Evolutionary conservation across 2,113 vertebrate species (phyloP), one percentile per base, ranked within the genome.

Genomic region (Callipepla californica): DNA sequence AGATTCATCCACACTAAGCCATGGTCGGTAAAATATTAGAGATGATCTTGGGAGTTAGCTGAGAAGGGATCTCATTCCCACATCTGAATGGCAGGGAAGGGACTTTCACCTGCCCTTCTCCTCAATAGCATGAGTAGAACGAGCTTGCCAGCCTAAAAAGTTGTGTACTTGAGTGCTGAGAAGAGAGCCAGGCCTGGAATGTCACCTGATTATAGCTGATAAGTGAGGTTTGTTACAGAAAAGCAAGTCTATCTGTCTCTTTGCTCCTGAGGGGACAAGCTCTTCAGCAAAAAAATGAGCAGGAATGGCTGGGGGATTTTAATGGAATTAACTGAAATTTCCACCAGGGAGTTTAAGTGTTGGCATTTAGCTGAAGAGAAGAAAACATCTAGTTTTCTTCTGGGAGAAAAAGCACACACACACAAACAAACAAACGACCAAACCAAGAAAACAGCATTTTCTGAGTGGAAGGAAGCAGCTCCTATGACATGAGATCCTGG

Each of bases 191-290:
- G 67, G n/a, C 72, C 90, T 83, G 79, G 93, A 87, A 94, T 92
- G 90, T 91, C 85, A 80, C 55, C 85, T 90, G 68, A n/a, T 96
- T 83, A 74, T 40, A 80, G 68, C 76, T 94, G 93, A 48, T 89
- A 91, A 92, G 91, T 74, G 87, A 87, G 84, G 59, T 95, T 87
- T 93, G 45, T 85, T 85, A 28, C 75, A 53, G 87, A 32, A 67
- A 69, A 89, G 67, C 59, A 92, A 17, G 32, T 38, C 79, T 90
- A 72, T 92, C 74, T 8, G 2, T 94, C 79, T 87, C 66, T 51
- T 91, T 79, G 47, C 45, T 94, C 91, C 85, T 83, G 67, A 77
- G 89, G 85, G 91, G 61, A 85, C 5, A 7, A 69, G 85, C 53
- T 70, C 68, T 91, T 91, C 85, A 75, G 72, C 22, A 42, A 48